phyloP scores from a whole-genome alignment of 2,113 vertebrate species.

The Apistogramma diplotaenia region DNA sequence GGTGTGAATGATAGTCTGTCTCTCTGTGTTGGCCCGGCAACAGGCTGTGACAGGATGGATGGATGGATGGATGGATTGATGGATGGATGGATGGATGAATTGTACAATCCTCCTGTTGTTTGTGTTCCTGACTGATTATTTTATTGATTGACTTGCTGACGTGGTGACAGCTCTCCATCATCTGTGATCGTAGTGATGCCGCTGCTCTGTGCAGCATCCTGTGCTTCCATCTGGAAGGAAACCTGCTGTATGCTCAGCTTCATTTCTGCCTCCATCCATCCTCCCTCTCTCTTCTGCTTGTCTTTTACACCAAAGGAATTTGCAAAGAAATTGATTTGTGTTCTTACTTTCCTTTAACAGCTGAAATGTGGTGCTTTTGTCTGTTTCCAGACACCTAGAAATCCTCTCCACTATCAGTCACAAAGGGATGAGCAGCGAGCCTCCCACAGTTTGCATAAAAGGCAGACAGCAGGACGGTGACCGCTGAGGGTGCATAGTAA shows the following conservation, averaged over 20 bases:
- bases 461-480: neutral
- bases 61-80: too few species aligned
- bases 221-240: too few species aligned
- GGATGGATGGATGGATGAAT: too few species aligned
- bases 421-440: neutral
- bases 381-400: neutral
- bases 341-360: neutral
- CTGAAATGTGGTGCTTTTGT: neutral
- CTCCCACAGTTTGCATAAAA: neutral
- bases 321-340: neutral
- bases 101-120: too few species aligned
- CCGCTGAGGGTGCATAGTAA: slow-evolving; percentile 12
- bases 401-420: neutral
- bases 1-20: too few species aligned
- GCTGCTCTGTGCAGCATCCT: too few species aligned
- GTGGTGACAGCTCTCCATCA: neutral
- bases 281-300: too few species aligned
- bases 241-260: too few species aligned
- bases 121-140: neutral
- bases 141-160: neutral
- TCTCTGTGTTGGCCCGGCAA: too few species aligned
- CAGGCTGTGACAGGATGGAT: too few species aligned
- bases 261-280: too few species aligned
- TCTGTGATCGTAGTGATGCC: too few species aligned
- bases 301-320: neutral